These are phyloP conservation scores for Drosophila virilis DNA, from an alignment of 1,140 invertebrate genomes.

Conservation along the genomic window DNA sequence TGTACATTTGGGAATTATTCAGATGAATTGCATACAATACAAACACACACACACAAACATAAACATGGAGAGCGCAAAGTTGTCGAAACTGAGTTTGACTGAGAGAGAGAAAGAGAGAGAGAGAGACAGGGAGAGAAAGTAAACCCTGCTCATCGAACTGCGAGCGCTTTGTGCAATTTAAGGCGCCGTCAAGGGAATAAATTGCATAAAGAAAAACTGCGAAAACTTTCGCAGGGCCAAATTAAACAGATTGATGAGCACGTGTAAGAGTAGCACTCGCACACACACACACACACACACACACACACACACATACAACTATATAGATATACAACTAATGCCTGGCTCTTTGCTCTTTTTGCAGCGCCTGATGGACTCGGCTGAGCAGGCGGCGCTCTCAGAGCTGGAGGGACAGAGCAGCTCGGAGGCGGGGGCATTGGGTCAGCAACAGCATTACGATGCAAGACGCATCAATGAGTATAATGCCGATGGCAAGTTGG, in stretches of 20 bases:
- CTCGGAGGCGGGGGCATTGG: constrained; percentile 36
- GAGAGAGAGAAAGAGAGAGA: constrained; percentile 22
- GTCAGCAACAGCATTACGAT: constrained; percentile 87
- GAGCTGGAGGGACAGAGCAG: constrained; percentile 83
- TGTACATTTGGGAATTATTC: constrained; percentile 40
- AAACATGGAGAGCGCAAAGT: constrained; percentile 4
- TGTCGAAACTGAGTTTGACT: constrained; percentile 2
- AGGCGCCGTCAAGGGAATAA: constrained; percentile 62
- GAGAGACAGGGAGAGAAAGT: constrained; percentile 27
- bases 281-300: neutral
- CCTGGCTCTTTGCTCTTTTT: constrained; percentile 19
- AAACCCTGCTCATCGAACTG: constrained; percentile 53
- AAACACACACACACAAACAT: constrained; percentile 4
- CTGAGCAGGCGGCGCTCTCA: constrained; percentile 92
- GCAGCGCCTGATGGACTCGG: constrained; percentile 94
- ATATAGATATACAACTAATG: constrained; percentile 24
- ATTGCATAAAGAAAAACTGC: constrained; percentile 66
- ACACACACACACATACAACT: constrained; percentile 3
- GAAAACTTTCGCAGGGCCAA: constrained; percentile 56
- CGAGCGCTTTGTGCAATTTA: constrained; percentile 73
- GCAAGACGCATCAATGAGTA: constrained; percentile 90
- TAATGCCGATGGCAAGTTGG: constrained; percentile 88
- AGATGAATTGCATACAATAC: constrained; percentile 40
- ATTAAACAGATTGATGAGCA: constrained; percentile 40
- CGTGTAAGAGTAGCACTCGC: neutral